Conservation (phyloP, 2,888 invertebrate species). For the Noctua janthe region DNA sequence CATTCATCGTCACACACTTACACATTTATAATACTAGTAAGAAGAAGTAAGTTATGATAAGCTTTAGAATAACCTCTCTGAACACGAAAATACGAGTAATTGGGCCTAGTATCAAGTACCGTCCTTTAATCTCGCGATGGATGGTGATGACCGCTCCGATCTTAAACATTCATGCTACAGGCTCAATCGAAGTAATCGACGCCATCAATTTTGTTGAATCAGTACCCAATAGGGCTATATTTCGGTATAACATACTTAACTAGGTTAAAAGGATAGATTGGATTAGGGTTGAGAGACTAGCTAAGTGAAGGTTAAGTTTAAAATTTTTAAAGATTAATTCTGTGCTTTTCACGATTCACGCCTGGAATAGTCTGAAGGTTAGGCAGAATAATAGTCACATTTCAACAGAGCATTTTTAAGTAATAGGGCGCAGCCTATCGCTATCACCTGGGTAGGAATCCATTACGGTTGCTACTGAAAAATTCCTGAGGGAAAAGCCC, state of each 20-base stretch:
- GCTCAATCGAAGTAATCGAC: slow-evolving; percentile 68
- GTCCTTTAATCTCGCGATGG: slow-evolving; percentile 61
- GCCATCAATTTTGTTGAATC: slow-evolving; percentile 66
- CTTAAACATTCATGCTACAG: slow-evolving; percentile 64
- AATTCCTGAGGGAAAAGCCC: neutral
- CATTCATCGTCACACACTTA: neutral
- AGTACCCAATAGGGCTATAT: slow-evolving; percentile 52
- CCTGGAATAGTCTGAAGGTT: neutral
- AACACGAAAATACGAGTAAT: slow-evolving; percentile 34
- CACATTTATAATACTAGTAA: neutral
- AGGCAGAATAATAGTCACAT: neutral
- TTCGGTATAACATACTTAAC: slow-evolving; percentile 41
- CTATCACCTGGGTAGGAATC: neutral
- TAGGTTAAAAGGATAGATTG: slow-evolving; percentile 34
- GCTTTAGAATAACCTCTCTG: neutral
- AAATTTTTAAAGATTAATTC: neutral
- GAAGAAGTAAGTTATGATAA: neutral
- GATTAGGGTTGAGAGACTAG: slow-evolving; percentile 20
- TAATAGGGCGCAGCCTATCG: neutral
- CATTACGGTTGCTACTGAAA: neutral
- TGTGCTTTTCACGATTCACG: neutral
- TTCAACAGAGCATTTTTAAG: neutral
- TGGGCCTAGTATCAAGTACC: slow-evolving; percentile 28
- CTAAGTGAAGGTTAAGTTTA: neutral
- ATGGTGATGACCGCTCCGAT: slow-evolving; percentile 64